Conservation (phyloP, 2,113 vertebrate species). For the Edolisoma coerulescens region DNA sequence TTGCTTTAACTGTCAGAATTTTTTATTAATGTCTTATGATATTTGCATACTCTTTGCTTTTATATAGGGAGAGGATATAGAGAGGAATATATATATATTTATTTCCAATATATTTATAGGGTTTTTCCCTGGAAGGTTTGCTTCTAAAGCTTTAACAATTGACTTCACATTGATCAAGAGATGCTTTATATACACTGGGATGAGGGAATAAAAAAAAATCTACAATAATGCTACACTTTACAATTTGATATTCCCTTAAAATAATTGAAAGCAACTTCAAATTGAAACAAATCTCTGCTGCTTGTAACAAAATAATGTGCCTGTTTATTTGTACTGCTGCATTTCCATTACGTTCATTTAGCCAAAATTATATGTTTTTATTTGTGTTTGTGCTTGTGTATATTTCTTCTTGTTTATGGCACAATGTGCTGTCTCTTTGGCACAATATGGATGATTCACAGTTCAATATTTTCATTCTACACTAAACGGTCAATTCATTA, state of each 20-base stretch:
- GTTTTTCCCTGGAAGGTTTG: background rate
- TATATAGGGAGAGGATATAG: background rate
- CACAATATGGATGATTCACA: background rate
- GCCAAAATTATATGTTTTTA: background rate
- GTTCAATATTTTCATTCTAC: background rate
- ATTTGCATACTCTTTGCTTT: constrained; percentile 29
- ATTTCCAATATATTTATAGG: background rate
- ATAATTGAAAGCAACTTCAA: background rate
- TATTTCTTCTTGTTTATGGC: background rate
- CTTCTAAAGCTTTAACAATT: constrained; percentile 12
- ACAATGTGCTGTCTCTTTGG: background rate
- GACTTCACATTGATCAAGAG: background rate
- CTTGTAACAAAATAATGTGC: background rate
- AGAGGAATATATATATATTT: background rate
- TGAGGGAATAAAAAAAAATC: background rate
- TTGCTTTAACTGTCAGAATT: constrained; percentile 60
- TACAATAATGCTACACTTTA: background rate
- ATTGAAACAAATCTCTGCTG: background rate
- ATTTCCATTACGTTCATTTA: background rate
- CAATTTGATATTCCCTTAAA: background rate
- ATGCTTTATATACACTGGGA: background rate
- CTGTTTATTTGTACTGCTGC: background rate
- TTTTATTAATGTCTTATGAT: constrained; percentile 47
- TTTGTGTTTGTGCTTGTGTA: background rate
- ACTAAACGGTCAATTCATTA: background rate